Base-by-base conservation (phyloP, 1,140 invertebrate genomes). In the Campoletis sonorensis region DNA sequence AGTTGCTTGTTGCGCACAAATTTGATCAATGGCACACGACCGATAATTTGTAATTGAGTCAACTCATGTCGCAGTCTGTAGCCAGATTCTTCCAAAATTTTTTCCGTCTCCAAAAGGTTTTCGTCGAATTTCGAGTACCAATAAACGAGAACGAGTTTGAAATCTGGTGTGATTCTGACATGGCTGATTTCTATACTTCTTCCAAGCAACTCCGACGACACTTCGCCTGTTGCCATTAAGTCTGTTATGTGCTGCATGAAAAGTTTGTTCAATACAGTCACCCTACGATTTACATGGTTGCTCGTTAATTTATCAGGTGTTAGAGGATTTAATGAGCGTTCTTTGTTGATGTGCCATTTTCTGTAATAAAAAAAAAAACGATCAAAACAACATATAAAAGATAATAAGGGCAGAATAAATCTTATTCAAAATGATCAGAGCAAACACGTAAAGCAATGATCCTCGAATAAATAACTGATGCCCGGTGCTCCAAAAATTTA, bases 201-300 rank as follows among this genome's bases (percentile, higher is more conserved):
- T 5, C 94, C 94, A n/a, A 94, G 54, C 80, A 96, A 87, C 49
- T 93, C 86, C 30, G 93, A 87, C 7, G 94, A 91, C 23, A 94
- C 90, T 83, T 94, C 93, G 1, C 95, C 95, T 5, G 95, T 95
- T 3, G 95, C 93, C 93, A 97, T 93, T 13, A 96, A 87, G 85
- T 96, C 96, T 0, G 95, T 96, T 21, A 97, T 94, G 68, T 96
- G 91, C 85, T 94, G 93, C 95, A 96, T 96, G 84, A 96, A 96
- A n/a, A 96, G 81, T 90, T 96, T 96, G 88, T 96, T 96, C 11
- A 97, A 87, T 54, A 96, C 93, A 0, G 90, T 89, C 10, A 94
- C 90, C 87, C 96, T 86, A 11, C 89, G 84, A 18, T 40, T 77
- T 23, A 84, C 83, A 40, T 86, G 81, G 13, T 70, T 49, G 49